phyloP scores from a whole-genome alignment of 2,888 invertebrate genomes.

The Cephonodes hylas region DNA sequence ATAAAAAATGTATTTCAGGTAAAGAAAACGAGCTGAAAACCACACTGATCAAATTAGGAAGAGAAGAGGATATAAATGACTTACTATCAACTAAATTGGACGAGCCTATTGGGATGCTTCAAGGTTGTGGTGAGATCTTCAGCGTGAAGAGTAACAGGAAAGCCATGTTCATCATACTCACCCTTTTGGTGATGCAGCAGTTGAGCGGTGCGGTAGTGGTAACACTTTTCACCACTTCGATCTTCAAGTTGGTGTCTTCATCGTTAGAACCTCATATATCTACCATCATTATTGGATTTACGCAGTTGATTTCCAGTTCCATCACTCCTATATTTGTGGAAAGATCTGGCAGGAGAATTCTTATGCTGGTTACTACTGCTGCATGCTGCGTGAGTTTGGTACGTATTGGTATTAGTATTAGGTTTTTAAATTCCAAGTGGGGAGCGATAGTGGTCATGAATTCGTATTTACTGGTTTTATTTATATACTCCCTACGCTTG shows the following conservation, averaged over 20 bases:
- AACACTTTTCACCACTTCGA: neutral
- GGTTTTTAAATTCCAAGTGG: no score
- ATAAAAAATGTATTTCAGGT: neutral
- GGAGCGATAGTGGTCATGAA: neutral
- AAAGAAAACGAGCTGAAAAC: neutral
- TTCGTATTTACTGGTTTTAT: neutral
- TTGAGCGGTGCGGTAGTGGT: conserved; percentile 1
- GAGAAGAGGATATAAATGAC: neutral
- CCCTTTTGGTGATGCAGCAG: neutral
- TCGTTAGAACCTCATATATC: neutral
- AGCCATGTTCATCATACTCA: neutral
- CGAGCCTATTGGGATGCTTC: neutral
- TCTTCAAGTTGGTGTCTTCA: neutral
- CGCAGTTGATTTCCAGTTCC: neutral
- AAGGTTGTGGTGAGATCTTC: neutral
- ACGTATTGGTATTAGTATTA: no score
- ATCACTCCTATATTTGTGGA: neutral
- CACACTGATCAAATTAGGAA: neutral
- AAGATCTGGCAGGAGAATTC: neutral
- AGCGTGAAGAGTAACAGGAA: conserved; percentile 4
- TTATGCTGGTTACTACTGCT: neutral
- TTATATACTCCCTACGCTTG: no score
- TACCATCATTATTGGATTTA: neutral
- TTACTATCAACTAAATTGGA: neutral
- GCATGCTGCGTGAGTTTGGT: neutral